phyloP scores from a whole-genome alignment of 2,113 vertebrate species.

The Sterna hirundo region DNA sequence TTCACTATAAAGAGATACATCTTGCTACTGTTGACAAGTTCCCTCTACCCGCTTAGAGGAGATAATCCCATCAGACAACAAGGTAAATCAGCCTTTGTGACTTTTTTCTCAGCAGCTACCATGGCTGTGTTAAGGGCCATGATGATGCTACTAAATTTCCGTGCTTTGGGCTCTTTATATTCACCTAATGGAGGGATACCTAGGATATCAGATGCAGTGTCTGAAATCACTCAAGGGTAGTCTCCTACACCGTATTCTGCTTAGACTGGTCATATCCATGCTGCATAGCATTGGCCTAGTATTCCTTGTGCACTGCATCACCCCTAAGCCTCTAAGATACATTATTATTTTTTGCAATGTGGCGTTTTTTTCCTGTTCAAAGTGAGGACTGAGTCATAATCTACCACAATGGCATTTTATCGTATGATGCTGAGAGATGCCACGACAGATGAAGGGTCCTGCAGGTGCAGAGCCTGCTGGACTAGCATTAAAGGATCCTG shows the following conservation, averaged over 20 bases:
- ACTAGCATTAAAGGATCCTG: background rate
- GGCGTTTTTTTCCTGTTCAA: accelerated
- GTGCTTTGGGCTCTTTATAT: background rate
- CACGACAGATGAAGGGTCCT: background rate
- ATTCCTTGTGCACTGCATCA: background rate
- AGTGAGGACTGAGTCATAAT: background rate
- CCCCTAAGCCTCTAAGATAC: background rate
- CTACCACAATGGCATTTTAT: background rate
- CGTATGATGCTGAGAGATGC: background rate
- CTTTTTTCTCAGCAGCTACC: background rate
- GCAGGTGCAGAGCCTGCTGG: background rate
- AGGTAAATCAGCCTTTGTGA: background rate
- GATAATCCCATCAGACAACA: background rate
- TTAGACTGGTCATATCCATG: background rate
- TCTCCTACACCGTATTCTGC: background rate
- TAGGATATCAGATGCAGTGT: background rate
- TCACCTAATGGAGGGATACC: background rate
- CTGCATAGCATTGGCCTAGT: no score
- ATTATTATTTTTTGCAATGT: background rate
- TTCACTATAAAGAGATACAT: background rate
- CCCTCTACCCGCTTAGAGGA: background rate
- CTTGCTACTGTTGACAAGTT: background rate
- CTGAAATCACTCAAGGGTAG: background rate
- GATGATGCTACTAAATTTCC: background rate
- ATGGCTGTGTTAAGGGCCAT: background rate